Percentiles rank a stretch among this genome's conserved stretches.
These are phyloP conservation scores for Empidonax traillii DNA, from an alignment of 2,113 vertebrate species.

Conservation along the genomic window DNA sequence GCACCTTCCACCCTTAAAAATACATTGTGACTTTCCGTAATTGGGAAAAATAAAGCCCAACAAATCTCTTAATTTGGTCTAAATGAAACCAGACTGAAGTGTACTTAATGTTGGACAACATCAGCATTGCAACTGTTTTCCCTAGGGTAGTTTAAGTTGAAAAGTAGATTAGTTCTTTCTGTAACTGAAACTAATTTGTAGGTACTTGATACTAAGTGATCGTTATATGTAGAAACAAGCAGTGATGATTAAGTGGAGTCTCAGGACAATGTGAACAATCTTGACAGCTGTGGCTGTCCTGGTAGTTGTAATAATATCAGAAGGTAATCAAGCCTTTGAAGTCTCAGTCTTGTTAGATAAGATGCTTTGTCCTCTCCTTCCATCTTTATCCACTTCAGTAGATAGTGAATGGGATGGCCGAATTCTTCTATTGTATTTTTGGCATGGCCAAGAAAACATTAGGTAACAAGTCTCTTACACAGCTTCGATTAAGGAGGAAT, in stretches of 20 bases:
- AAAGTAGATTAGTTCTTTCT: background rate
- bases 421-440: background rate
- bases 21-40: fast-evolving
- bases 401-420: background rate
- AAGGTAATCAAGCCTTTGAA: background rate
- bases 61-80: background rate
- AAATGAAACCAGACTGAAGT: background rate
- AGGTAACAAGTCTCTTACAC: background rate
- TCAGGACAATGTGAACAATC: background rate
- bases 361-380: background rate
- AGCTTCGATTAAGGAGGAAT: background rate
- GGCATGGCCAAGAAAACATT: background rate
- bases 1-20: background rate
- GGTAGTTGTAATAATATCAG: background rate
- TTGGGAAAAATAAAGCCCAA: background rate
- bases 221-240: background rate
- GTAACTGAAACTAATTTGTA: background rate
- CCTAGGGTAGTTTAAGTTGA: background rate
- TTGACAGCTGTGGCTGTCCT: background rate
- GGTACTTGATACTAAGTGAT: background rate
- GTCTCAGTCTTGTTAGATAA: background rate
- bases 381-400: background rate
- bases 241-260: background rate
- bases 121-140: background rate
- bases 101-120: background rate